Evolutionary conservation across 2,797 vertebrate species (phyloP).

Genomic region (Lagocephalus sceleratus): DNA sequence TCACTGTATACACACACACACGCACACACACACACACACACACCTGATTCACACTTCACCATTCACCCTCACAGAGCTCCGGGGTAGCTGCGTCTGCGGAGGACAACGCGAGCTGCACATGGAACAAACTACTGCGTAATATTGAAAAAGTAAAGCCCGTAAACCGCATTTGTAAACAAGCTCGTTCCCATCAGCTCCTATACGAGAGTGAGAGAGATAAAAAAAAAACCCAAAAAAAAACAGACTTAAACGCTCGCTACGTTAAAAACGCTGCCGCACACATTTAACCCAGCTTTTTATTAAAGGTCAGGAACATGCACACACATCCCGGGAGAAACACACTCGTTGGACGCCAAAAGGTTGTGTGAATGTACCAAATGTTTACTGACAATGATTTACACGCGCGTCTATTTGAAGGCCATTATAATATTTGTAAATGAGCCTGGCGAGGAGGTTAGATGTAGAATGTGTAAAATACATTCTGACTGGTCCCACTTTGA

Average conservation of each 20-base stretch:
- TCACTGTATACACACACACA: slow-evolving; percentile 30
- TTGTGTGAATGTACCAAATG: neutral
- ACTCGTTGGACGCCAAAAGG: slow-evolving; percentile 34
- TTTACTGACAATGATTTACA: no score
- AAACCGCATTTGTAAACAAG: slow-evolving; percentile 29
- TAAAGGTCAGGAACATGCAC: slow-evolving; percentile 46
- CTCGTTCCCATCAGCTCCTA: slow-evolving; percentile 5
- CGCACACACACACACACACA: slow-evolving; percentile 1
- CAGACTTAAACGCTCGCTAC: neutral
- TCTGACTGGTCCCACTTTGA: no score
- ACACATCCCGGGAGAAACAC: slow-evolving; percentile 55
- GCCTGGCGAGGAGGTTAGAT: no score
- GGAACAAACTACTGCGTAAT: slow-evolving; percentile 32
- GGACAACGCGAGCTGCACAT: slow-evolving; percentile 49
- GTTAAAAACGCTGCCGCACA: no score
- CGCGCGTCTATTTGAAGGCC: no score
- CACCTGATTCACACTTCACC: slow-evolving; percentile 53
- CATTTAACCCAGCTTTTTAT: slow-evolving; percentile 51
- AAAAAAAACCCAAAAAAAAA: neutral
- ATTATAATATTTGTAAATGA: no score
- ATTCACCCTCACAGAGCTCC: slow-evolving; percentile 53
- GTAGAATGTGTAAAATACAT: no score
- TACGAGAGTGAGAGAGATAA: no score
- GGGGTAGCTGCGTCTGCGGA: slow-evolving; percentile 46
- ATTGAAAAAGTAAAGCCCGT: slow-evolving; percentile 35